Base-by-base conservation (phyloP, 2,113 vertebrate genomes). In the Channa maculata region DNA sequence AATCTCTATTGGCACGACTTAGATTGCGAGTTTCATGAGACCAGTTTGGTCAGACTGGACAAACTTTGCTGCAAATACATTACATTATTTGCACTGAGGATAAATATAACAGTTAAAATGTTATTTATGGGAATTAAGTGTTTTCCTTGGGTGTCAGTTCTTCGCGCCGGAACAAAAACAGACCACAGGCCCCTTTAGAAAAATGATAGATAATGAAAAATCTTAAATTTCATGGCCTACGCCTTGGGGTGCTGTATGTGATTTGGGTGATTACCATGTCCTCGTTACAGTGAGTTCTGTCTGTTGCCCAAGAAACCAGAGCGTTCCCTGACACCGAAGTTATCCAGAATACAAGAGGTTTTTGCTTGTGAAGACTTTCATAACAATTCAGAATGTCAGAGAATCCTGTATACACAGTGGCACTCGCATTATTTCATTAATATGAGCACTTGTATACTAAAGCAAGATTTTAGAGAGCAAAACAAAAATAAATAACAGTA, bases 121-220 rank as follows among this genome's bases (percentile, higher is more conserved):
- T 75, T 64, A 65, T 41, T 64, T 65, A 70, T 57, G 61, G 67
- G 58, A 80, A 57, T 73, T 76, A 33, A 70, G 77, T 72, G 65
- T 75, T 84, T 71, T 71, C 58, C 59, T 72, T 71, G 67, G 75
- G 66, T 82, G 80, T 71, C 41, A 73, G 45, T 59, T 54, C 39
- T 74, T 53, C 14, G 4, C 7, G 34, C 8, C 43, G 48, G 50
- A 71, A 53, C 14, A 8, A 69, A 3, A 75, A 46, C 2, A 11
- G 44, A 67, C 83, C 70, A 34, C 74, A 74, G 80, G 14, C 60
- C 59, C 54, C 36, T 82, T 61, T 61, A 82, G 75, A 85, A 84
- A 78, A 83, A 80, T 37, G 57, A 72, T 71, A 67, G 65, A 75
- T 49, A 79, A 81, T 85, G 75, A 85, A 84, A 84, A 83, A 76